Percentiles rank a stretch among this genome's conserved stretches.
Evolutionary conservation across 2,113 vertebrate genomes (phyloP).

Genomic region (Sterna hirundo): DNA sequence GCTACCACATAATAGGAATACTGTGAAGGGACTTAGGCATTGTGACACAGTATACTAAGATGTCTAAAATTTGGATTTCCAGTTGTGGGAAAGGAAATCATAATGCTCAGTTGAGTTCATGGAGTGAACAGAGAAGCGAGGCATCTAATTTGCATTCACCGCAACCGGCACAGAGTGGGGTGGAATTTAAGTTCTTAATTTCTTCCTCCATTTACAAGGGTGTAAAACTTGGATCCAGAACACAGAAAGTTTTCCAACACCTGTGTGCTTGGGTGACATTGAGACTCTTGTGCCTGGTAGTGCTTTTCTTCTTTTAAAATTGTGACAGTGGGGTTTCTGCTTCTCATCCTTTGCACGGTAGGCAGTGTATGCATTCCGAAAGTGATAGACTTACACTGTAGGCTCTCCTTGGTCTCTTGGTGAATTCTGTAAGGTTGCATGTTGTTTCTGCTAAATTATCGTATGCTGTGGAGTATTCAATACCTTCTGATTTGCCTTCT

Average conservation of each 20-base stretch:
- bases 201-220: background rate
- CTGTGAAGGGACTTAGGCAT: background rate
- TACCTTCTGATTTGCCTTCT: conserved; percentile 6
- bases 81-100: background rate
- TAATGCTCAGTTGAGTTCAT: background rate
- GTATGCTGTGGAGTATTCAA: background rate
- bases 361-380: background rate
- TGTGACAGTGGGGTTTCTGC: background rate
- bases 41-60: background rate
- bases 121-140: background rate
- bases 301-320: background rate
- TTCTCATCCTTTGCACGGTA: background rate
- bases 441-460: background rate
- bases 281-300: background rate
- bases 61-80: background rate
- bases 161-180: background rate
- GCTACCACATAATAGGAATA: background rate
- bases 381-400: background rate
- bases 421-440: background rate
- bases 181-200: background rate
- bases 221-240: background rate
- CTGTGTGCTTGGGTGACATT: background rate
- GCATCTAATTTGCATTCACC: background rate
- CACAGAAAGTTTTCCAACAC: background rate
- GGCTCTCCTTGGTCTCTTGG: background rate